Percentiles rank a stretch among this genome's conserved stretches.
These are phyloP conservation scores for Rhopalosiphum maidis DNA, from an alignment of 1,140 invertebrate genomes.

Conservation along the genomic window DNA sequence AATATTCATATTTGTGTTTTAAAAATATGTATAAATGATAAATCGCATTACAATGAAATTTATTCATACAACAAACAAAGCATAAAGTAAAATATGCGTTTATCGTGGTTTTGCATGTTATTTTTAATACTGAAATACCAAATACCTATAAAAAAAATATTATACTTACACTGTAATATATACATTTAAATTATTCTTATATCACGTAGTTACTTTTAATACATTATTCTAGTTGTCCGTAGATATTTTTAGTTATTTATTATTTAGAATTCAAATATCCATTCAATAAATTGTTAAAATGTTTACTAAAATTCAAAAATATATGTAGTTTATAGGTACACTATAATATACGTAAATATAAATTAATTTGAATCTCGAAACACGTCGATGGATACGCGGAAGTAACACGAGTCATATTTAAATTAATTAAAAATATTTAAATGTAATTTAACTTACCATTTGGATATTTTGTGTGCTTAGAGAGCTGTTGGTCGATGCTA, in stretches of 20 bases:
- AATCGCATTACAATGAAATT: not conserved
- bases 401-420: not conserved
- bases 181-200: not conserved
- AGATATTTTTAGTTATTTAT: not conserved
- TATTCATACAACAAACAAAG: not conserved
- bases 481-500: not conserved
- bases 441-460: constrained; percentile 12
- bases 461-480: not conserved
- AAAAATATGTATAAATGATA: not conserved
- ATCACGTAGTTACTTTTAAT: not conserved
- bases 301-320: not conserved
- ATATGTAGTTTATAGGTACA: not conserved
- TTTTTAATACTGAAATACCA: not conserved
- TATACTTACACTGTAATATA: not conserved
- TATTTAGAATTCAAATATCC: not conserved
- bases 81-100: not conserved
- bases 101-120: not conserved
- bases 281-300: not conserved
- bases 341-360: not conserved
- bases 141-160: not conserved
- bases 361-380: not conserved
- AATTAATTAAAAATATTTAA: not conserved
- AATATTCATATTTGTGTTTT: not conserved
- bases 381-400: not conserved
- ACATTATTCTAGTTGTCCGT: not conserved